Evolutionary conservation across 2,888 invertebrate genomes (phyloP), one percentile per base, ranked within the genome.

Genomic region (Chrysopilus asiliformis): DNA sequence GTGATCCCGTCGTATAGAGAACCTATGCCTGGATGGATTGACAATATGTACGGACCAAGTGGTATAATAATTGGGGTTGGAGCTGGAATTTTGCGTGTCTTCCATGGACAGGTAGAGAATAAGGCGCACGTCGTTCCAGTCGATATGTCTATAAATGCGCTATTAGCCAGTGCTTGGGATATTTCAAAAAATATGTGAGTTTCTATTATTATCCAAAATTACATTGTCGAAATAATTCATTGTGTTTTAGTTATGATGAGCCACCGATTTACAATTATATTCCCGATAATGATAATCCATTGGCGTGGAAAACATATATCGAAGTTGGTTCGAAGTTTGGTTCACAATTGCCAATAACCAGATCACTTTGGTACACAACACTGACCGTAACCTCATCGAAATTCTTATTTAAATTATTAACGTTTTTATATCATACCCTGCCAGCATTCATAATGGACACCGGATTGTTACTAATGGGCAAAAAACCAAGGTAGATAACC

Each of bases 191-290:
- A 60, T 43, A 58, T 53, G 56, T 58, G 38, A 45, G 38, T 43
- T 40, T 19, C 27, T 13, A 28, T 7, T 20, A 12, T n/a, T 32
- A 13, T 26, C 5, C 20, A 26, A 10, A 13, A 2, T 22, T 15
- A 16, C 10, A 14, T 26, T n/a, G 7, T 8, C 5, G 32, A 12
- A 31, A 19, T 28, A 13, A 20, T 17, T 17, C n/a, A 28, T 25
- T 12, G 12, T 9, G 4, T 35, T 17, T 17, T 10, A 47, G 46
- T 15, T 46, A 43, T 33, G 43, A 42, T 8, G 65, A 67, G 25
- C 68, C 68, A 2, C 68, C 75, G 1, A 76, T 91, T 29, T 91
- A 82, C 66, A 91, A 93, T 64, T 86, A 79, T 57, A 83, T 89
- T 2, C 83, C 90, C 2, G 82, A 86, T 1, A 68, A 69, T 2